Evolutionary conservation across 2,888 invertebrate genomes (phyloP), one percentile per base, ranked within the genome.

Genomic region (Phymatocera aterrima): DNA sequence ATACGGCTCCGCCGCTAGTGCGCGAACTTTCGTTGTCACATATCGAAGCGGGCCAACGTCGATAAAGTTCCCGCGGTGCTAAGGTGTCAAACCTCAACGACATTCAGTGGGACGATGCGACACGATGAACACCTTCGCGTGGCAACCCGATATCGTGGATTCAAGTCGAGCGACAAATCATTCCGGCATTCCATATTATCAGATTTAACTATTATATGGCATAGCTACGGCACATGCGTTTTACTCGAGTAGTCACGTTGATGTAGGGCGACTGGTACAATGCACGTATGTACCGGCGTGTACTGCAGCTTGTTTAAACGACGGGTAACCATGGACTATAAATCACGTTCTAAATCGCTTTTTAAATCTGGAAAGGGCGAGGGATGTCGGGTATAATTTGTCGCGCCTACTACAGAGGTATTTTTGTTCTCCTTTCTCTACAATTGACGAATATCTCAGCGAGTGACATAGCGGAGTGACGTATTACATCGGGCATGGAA

Each of bases 1-100:
- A 31, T 18, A 64, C 37, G 18, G 18, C 64, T 64, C 64, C 28
- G 24, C 10, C 28, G 28, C 24, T 12, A 57, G 28, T 57, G n/a
- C n/a, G n/a, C n/a, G n/a, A n/a, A n/a, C n/a, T n/a, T n/a, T n/a
- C n/a, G n/a, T n/a, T n/a, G n/a, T 64, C 64, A 6, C 18, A 64
- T 64, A 37, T 64, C 64, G 64, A 21, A 37, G 18, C 24, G 37
- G 15, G 57, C 15, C 4, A 21, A 28, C 28, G 57, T 18, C 28
- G 57, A 57, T 37, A 64, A 64, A 64, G 61, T 31, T 37, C 34
- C 34, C 31, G n/a, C n/a, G n/a, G n/a, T 34, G 61, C 61, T 5
- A 31, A 61, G 61, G 61, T 64, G 61, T 64, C 61, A 34, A 64
- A 6, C 37, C 6, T 37, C 18, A 12, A 12, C 18, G 61, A 64